phyloP scores from a whole-genome alignment of 64 coral and sea anemone genomes.

The Montipora foliosa region DNA sequence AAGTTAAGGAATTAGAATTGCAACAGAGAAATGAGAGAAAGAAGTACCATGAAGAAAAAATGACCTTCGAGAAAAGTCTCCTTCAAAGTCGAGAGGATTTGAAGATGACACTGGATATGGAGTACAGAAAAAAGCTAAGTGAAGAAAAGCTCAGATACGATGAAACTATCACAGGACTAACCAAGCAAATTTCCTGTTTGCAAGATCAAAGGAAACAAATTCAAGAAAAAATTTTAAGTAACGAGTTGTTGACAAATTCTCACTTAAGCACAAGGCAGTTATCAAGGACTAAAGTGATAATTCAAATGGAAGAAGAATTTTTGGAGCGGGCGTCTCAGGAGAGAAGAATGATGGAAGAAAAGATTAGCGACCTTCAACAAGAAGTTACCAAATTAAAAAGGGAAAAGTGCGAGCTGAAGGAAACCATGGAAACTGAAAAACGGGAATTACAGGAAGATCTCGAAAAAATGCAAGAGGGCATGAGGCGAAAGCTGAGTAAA shows the following conservation, averaged over 20 bases:
- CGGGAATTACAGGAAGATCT: slow-evolving; percentile 84
- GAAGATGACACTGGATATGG: slow-evolving; percentile 64
- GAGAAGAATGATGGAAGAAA: slow-evolving; percentile 81
- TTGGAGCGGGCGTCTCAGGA: slow-evolving; percentile 66
- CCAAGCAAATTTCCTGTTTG: slow-evolving; percentile 76
- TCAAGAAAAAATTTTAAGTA: slow-evolving; percentile 76
- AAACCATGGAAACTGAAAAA: slow-evolving; percentile 77
- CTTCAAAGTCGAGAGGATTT: slow-evolving; percentile 75
- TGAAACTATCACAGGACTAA: slow-evolving; percentile 76
- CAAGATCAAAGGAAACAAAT: slow-evolving; percentile 92
- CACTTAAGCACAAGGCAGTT: not conserved
- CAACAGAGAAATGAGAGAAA: slow-evolving; percentile 62
- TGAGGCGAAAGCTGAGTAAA: slow-evolving; percentile 76
- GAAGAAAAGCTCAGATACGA: slow-evolving; percentile 81
- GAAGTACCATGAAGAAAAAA: slow-evolving; percentile 55
- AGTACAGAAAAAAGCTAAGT: slow-evolving; percentile 77
- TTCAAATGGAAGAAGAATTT: slow-evolving; percentile 87
- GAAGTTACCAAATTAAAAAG: slow-evolving; percentile 76
- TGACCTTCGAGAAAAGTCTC: slow-evolving; percentile 55
- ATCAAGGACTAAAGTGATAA: slow-evolving; percentile 48
- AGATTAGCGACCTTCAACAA: slow-evolving; percentile 75
- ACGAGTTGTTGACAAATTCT: slow-evolving; percentile 14
- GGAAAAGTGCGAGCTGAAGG: slow-evolving; percentile 70
- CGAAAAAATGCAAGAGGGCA: slow-evolving; percentile 75
- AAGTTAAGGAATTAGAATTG: slow-evolving; percentile 65